Percentiles rank a stretch among this genome's conserved stretches.
These are phyloP conservation scores for Alosa sapidissima DNA, from an alignment of 2,797 vertebrate species.

Conservation along the genomic window DNA sequence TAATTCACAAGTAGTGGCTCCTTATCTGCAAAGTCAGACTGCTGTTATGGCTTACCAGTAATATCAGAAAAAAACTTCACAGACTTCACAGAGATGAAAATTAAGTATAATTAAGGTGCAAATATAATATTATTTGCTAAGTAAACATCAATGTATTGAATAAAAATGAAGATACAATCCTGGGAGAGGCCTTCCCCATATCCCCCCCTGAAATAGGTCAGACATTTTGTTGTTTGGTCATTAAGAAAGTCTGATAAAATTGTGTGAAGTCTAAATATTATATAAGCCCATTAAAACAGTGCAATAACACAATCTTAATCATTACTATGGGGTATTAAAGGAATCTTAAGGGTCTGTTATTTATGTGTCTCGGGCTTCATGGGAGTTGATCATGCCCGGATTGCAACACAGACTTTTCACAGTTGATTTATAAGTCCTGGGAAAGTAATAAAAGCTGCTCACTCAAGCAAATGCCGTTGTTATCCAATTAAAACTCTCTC, in stretches of 20 bases:
- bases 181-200: not conserved
- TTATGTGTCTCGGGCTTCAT: constrained; percentile 37
- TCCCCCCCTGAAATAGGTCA: not conserved
- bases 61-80: not conserved
- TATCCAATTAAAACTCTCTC: constrained; percentile 60
- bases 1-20: no score
- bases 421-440: constrained; percentile 55
- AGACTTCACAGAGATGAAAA: no score
- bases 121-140: constrained; percentile 38
- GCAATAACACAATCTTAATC: constrained; percentile 16
- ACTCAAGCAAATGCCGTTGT: constrained; percentile 51
- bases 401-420: constrained; percentile 51
- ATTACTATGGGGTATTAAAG: constrained; percentile 39
- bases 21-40: constrained; percentile 29
- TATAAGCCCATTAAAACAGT: not conserved
- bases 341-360: constrained; percentile 50
- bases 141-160: constrained; percentile 43
- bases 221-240: no score
- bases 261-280: no score
- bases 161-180: constrained; percentile 33
- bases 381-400: constrained; percentile 49
- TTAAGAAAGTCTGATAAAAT: no score
- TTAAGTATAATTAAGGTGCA: constrained; percentile 30
- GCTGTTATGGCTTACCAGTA: constrained; percentile 25
- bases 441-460: constrained; percentile 58